phyloP scores from a whole-genome alignment of 1,140 invertebrate genomes.

The Neodiprion fabricii region DNA sequence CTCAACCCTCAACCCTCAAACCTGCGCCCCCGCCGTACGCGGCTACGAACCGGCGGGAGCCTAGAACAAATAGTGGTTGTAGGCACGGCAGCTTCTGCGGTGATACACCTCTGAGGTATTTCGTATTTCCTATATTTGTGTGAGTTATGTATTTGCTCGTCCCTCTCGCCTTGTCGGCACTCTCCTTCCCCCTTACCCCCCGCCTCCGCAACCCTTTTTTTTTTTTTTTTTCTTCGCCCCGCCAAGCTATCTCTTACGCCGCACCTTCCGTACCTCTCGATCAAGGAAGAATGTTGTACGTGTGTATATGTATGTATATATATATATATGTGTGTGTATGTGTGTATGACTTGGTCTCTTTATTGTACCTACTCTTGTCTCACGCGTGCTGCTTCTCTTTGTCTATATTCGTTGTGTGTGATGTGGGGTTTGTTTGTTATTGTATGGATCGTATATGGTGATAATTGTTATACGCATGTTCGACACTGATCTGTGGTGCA shows the following conservation, averaged over 20 bases:
- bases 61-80: conserved; percentile 59
- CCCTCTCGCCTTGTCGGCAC: not conserved
- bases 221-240: not conserved
- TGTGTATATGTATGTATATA: not conserved
- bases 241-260: not conserved
- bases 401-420: too few species aligned
- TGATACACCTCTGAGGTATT: conserved; percentile 4
- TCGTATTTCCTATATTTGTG: conserved; percentile 42
- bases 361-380: too few species aligned
- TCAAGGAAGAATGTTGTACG: not conserved
- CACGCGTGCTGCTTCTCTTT: too few species aligned
- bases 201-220: not conserved
- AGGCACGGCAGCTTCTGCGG: conserved; percentile 52
- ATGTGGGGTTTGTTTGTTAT: too few species aligned
- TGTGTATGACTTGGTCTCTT: too few species aligned
- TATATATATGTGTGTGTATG: too few species aligned
- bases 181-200: not conserved
- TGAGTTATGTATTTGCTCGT: conserved; percentile 22
- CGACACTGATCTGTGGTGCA: too few species aligned
- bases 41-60: conserved; percentile 35
- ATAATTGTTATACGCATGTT: too few species aligned
- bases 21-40: conserved; percentile 23
- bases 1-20: not conserved
- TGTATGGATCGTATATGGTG: too few species aligned
- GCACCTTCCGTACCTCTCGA: not conserved